Conservation (phyloP, 2,888 invertebrate genomes). For the Adelognathus sp. region DNA sequence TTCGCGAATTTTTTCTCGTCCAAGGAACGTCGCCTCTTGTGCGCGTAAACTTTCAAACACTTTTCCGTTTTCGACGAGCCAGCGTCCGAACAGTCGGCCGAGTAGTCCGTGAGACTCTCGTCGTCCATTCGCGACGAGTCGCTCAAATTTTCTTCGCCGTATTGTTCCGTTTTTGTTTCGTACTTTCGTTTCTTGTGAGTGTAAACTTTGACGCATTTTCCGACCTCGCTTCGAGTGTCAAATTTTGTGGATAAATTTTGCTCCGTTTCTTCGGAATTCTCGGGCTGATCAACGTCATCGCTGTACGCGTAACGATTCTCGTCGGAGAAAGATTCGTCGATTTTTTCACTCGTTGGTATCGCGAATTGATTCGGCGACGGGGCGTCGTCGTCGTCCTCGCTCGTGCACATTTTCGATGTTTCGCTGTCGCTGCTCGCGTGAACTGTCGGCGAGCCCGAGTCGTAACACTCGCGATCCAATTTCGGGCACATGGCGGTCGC, state of each 20-base stretch:
- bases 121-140: slow-evolving; percentile 13
- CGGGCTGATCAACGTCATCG: slow-evolving; percentile 46
- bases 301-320: slow-evolving; percentile 73
- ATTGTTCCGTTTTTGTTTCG: slow-evolving; percentile 52
- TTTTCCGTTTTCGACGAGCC: slow-evolving; percentile 66
- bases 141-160: background rate
- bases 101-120: background rate
- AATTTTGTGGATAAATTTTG: slow-evolving; percentile 50
- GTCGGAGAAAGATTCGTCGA: slow-evolving; percentile 64
- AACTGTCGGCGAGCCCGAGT: background rate
- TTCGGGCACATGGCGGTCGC: background rate
- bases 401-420: slow-evolving; percentile 23
- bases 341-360: slow-evolving; percentile 36
- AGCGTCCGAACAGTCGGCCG: background rate
- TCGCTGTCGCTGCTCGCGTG: slow-evolving; percentile 23
- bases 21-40: slow-evolving; percentile 72
- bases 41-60: slow-evolving; percentile 76
- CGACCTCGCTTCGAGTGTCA: slow-evolving; percentile 63
- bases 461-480: slow-evolving; percentile 3
- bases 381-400: slow-evolving; percentile 26
- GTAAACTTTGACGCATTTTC: slow-evolving; percentile 77
- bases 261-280: too few relatives aligned
- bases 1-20: slow-evolving; percentile 62
- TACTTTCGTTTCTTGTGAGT: slow-evolving; percentile 76
- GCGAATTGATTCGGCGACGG: background rate